Base-by-base conservation (phyloP, 2,888 invertebrate genomes). In the Andrena bicolor region DNA sequence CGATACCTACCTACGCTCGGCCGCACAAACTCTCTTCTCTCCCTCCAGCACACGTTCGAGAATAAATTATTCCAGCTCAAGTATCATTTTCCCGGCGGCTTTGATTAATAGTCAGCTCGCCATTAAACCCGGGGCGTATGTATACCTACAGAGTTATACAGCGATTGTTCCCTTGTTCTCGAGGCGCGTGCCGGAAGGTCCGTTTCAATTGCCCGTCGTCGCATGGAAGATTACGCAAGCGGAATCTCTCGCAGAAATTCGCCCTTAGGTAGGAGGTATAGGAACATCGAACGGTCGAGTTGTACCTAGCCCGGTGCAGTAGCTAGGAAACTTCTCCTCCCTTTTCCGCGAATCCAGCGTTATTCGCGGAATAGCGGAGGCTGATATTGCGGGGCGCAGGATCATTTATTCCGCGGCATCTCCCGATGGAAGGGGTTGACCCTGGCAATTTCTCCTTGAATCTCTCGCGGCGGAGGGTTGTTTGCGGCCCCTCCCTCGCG, bases 371-470 rank as follows among this genome's bases (percentile, higher is more conserved):
- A 70, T 70, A 28, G 23, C 20, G 32, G 8, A 56, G 64, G 65
- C 26, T 26, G 72, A 20, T 48, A 66, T 66, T 41, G 48, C 16
- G 32, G 48, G 20, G 48, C 64, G 28, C 65, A 51, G 75, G 61
- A 80, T 83, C 80, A 74, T 88, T 84, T 80, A 81, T 82, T 81
- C 77, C 76, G 49, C 80, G 26, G 53, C 70, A 77, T 84, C 66
- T 71, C 75, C 48, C 32, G 64, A 56, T 63, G 65, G 84, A 68
- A 74, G 84, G 77, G 71, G 83, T 85, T 89, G 89, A 89, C 89
- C 89, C 89, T 89, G 86, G 85, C 76, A 80, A 83, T 83, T 80
- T 80, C 86, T 85, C 84, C 87, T 88, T 76, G 87, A 86, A 88
- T 88, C 74, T 78, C 70, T 74, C 63, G 60, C 53, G 60, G 71